Percentiles rank a stretch among this genome's conserved stretches.
These are phyloP conservation scores for Caenorhabditis becei DNA, from an alignment of 2,888 invertebrate species.

Conservation along the genomic window DNA sequence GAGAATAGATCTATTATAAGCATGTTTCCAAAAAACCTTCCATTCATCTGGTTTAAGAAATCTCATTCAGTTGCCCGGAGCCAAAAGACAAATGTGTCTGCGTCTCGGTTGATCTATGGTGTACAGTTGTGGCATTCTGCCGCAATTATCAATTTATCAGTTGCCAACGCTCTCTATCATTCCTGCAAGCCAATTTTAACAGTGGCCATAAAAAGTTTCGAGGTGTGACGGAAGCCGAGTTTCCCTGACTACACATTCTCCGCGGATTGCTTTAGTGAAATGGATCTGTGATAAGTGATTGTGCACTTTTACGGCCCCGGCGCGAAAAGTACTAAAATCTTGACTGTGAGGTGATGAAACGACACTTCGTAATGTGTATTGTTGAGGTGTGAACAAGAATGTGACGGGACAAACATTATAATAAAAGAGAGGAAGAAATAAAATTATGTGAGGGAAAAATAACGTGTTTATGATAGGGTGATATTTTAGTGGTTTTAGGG, in stretches of 20 bases:
- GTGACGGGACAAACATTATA: too few species aligned
- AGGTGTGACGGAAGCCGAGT: slow-evolving; percentile 28
- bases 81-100: neutral
- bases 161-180: slow-evolving; percentile 6
- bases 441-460: too few species aligned
- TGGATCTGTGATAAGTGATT: slow-evolving; percentile 7
- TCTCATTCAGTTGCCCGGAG: too few species aligned
- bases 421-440: too few species aligned
- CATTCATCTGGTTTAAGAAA: too few species aligned
- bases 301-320: slow-evolving; percentile 27
- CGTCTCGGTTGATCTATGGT: slow-evolving; percentile 33
- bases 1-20: too few species aligned
- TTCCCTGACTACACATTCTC: too few species aligned
- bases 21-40: too few species aligned
- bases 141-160: slow-evolving; percentile 42
- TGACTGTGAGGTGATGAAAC: slow-evolving; percentile 31
- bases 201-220: slow-evolving; percentile 49
- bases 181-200: slow-evolving; percentile 35
- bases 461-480: too few species aligned
- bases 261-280: neutral
- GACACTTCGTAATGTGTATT: neutral
- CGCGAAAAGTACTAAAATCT: slow-evolving; percentile 20
- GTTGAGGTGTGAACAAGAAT: neutral
- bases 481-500: too few species aligned
- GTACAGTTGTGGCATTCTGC: slow-evolving; percentile 10